Percentiles rank a stretch among this genome's conserved stretches.
phyloP scores from a whole-genome alignment of 1,140 invertebrate genomes.

The Odontomachus brunneus region DNA sequence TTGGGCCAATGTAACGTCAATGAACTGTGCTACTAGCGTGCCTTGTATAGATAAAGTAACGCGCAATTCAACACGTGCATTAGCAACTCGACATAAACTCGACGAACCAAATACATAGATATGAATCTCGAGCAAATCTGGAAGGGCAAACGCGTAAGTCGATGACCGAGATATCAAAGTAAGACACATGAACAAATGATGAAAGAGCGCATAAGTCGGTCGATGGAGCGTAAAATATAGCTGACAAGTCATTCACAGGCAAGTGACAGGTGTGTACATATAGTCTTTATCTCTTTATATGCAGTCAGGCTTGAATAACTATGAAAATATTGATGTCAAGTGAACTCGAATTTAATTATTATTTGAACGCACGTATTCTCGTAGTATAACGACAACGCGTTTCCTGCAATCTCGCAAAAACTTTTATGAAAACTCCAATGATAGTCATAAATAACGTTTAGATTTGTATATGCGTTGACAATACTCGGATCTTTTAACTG shows the following conservation, averaged over 20 bases:
- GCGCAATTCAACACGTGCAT: no score
- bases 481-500: no score
- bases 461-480: no score
- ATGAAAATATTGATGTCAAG: neutral
- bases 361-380: neutral
- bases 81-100: no score
- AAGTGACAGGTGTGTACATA: neutral
- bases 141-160: neutral
- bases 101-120: no score
- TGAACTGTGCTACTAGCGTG: no score
- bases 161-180: constrained; percentile 57
- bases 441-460: neutral
- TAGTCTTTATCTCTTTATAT: constrained; percentile 17
- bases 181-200: constrained; percentile 40
- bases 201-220: constrained; percentile 48
- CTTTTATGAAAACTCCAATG: neutral
- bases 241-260: constrained; percentile 26
- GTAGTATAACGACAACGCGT: neutral
- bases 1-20: no score
- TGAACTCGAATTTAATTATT: neutral
- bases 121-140: neutral
- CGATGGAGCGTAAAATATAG: constrained; percentile 46
- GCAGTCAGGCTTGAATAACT: neutral
- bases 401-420: neutral
- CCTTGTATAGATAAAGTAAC: no score